Conservation (phyloP, 2,797 vertebrate genomes). For the Oryzias sinensis region DNA sequence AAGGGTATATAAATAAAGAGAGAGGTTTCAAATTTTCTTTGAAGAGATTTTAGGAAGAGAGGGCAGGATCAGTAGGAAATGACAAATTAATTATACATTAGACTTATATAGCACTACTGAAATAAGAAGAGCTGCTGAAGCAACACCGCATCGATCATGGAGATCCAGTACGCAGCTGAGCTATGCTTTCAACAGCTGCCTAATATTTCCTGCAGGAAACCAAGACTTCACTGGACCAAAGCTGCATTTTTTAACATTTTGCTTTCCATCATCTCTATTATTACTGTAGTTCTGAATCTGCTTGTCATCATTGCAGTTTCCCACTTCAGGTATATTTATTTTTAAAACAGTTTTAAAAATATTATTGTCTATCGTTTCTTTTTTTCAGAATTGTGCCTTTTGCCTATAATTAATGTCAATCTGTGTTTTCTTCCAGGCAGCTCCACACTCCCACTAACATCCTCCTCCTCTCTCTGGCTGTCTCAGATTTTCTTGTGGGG, state of each 20-base stretch:
- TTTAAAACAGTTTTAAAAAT: background rate
- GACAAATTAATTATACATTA: background rate
- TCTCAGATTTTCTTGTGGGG: constrained; percentile 26
- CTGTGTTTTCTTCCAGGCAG: background rate
- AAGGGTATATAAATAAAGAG: no score
- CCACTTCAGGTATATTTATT: constrained; percentile 54
- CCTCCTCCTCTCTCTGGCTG: constrained; percentile 33
- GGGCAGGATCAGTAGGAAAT: no score
- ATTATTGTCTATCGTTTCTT: background rate
- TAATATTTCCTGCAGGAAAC: constrained; percentile 37
- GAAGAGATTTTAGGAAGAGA: no score
- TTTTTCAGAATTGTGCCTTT: background rate
- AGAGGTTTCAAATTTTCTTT: no score
- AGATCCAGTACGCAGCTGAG: background rate
- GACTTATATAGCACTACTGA: background rate
- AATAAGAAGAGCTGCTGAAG: background rate
- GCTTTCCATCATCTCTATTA: constrained; percentile 25
- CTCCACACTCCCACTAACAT: constrained; percentile 27
- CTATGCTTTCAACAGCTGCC: constrained; percentile 33
- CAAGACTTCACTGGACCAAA: background rate
- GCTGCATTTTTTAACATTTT: background rate
- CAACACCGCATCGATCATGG: constrained; percentile 1
- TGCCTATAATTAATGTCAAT: background rate
- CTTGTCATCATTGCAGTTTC: constrained; percentile 70
- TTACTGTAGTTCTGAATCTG: constrained; percentile 67